A percentile compares a stretch with the other conserved stretches of the same genome.
Conservation (phyloP, 2,113 vertebrate species). For the Rhea pennata region DNA sequence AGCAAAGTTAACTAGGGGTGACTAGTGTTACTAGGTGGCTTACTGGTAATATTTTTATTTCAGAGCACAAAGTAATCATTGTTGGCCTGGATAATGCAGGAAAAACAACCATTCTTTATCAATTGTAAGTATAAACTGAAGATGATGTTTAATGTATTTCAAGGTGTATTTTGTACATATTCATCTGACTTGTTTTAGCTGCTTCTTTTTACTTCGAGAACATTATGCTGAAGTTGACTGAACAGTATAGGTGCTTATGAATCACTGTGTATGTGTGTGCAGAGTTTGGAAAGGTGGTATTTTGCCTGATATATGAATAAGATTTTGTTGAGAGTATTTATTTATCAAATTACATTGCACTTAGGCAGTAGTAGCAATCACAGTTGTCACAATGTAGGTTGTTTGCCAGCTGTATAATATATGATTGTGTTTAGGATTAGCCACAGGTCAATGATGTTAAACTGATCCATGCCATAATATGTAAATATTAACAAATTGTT, state of each 20-base stretch:
- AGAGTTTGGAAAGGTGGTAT: background rate
- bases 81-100: slow-evolving; percentile 99
- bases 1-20: background rate
- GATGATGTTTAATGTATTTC: rapidly evolving
- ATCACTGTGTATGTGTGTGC: background rate
- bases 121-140: slow-evolving; percentile 89
- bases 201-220: background rate
- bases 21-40: background rate
- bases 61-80: slow-evolving; percentile 99
- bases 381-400: background rate
- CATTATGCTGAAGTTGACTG: background rate
- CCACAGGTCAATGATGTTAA: background rate
- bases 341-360: background rate
- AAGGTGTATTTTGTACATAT: rapidly evolving
- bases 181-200: background rate
- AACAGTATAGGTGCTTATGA: background rate
- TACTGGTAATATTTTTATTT: slow-evolving; percentile 47
- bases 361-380: background rate
- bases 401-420: background rate
- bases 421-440: background rate
- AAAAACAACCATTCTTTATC: slow-evolving; percentile 98
- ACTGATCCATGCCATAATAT: rapidly evolving
- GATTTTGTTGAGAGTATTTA: background rate
- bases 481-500: background rate
- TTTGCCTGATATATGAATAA: background rate